phyloP scores from a whole-genome alignment of 2,113 vertebrate genomes.

The Merops nubicus region DNA sequence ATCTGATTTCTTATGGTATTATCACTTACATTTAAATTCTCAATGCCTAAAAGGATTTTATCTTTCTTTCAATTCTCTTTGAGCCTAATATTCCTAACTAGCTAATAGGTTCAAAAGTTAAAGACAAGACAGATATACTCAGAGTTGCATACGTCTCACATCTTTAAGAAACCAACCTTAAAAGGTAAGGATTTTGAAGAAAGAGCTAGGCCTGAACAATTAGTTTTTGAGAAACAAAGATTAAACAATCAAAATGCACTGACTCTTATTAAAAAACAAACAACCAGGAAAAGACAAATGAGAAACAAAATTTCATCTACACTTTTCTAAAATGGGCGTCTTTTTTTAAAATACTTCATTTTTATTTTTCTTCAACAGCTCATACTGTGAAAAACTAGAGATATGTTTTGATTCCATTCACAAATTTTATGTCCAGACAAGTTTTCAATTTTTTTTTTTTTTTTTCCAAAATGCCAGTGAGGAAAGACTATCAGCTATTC shows the following conservation, averaged over 20 bases:
- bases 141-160: background rate
- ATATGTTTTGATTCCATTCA: background rate
- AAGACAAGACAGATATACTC: background rate
- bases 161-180: background rate
- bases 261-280: rapidly evolving
- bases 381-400: background rate
- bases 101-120: background rate
- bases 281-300: background rate
- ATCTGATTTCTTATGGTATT: background rate
- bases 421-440: background rate
- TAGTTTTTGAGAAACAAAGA: background rate
- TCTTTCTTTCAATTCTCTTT: background rate
- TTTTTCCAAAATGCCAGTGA: background rate
- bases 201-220: background rate
- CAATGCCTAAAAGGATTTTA: background rate
- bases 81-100: background rate
- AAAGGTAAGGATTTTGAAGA: background rate
- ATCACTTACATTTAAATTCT: background rate
- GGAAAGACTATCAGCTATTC: background rate
- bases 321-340: background rate
- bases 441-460: background rate
- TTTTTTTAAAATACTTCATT: background rate
- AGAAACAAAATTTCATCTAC: background rate
- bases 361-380: background rate
- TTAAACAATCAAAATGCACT: background rate